Evolutionary conservation across 2,113 vertebrate genomes (phyloP), one percentile per base, ranked within the genome.

Genomic region (Burhinus bistriatus): DNA sequence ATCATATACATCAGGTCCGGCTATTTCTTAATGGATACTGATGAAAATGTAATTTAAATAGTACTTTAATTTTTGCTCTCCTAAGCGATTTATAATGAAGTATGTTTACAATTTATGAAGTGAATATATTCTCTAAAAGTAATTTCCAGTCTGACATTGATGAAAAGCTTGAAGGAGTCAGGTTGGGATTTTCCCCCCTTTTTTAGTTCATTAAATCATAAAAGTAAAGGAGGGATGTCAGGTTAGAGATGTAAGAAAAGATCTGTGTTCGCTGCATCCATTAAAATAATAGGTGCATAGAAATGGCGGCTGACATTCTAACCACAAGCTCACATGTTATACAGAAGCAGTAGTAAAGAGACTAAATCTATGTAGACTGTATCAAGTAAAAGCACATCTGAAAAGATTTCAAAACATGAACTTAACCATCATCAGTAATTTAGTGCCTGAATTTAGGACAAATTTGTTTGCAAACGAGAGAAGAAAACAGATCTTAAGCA

Each of bases 51-150:
- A 71, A 76, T 88, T 88, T 51, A 29, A 93, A 88, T 51, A 17
- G 6, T 76, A 76, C 11, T 86, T 23, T 68, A 69, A 66, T 78
- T 86, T 94, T 76, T 95, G 7, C 26, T 29, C 13, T 94, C 19
- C 51, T 88, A 47, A 55, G 44, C 12, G 83, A 64, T 75, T 90
- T 78, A 32, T 57, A 55, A 72, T 70, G 23, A 90, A 91, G 62
- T 78, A 57, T 45, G 34, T 89, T 54, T 80, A 55, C 8, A 61
- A 66, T 92, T 84, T 75, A 51, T 85, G 34, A 93, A 93, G 71
- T 62, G 51, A 78, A 58, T 62, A 32, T 12, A 22, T 73, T 86
- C 45, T 70, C 29, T 55, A 83, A 32, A 38, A 4, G 3, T 47
- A 61, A 44, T 89, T 93, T 93, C 68, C 66, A 84, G 27, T 34